Conservation (phyloP, 2,797 vertebrate genomes). For the Sebastes kiyomatsui region DNA sequence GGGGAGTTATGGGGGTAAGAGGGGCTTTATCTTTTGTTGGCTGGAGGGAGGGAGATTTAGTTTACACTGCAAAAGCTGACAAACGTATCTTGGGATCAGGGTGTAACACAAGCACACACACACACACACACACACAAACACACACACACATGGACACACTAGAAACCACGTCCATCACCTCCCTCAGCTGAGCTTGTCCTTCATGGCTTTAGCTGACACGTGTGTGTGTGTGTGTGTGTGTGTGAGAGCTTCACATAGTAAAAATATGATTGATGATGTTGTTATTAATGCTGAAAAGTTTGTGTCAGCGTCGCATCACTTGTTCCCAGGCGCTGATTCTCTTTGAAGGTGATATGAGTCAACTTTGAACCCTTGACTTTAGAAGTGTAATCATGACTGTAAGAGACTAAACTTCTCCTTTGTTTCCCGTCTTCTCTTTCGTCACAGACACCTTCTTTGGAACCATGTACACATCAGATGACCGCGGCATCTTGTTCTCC, state of each 20-base stretch:
- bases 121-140: constrained; percentile 24
- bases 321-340: neutral
- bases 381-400: neutral
- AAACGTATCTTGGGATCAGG: constrained; percentile 62
- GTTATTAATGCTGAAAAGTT: constrained; percentile 4
- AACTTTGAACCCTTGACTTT: neutral
- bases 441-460: constrained; percentile 83
- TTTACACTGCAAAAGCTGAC: constrained; percentile 70
- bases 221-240: neutral
- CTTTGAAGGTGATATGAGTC: neutral
- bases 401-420: neutral
- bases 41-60: constrained; percentile 40
- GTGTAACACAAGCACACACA: constrained; percentile 35
- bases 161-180: constrained; percentile 5
- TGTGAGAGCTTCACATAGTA: constrained; percentile 6
- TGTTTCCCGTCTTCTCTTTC: constrained; percentile 6
- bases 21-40: constrained; percentile 63
- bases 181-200: constrained; percentile 27
- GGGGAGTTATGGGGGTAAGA: constrained; percentile 37
- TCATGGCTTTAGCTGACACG: constrained; percentile 30
- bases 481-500: constrained; percentile 84
- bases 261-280: constrained; percentile 27
- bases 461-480: constrained; percentile 87
- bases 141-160: neutral
- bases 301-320: neutral